Conservation (phyloP, 2,797 vertebrate species). For the Falco rusticolus region DNA sequence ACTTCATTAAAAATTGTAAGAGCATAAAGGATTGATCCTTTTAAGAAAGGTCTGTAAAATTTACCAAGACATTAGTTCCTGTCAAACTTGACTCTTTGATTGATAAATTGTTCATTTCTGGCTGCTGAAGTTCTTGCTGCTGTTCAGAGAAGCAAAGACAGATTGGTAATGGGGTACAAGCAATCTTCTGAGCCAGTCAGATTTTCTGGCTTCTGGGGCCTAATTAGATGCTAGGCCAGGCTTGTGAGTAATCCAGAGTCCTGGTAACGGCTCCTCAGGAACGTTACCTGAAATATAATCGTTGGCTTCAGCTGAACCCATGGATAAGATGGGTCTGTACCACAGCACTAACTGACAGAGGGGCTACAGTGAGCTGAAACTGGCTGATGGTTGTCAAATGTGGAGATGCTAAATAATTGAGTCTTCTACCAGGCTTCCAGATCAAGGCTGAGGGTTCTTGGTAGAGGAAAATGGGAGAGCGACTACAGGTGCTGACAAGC, state of each 20-base stretch:
- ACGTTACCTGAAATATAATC: neutral
- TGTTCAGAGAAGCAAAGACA: neutral
- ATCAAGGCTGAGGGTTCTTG: neutral
- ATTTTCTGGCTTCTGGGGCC: neutral
- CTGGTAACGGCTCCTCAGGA: neutral
- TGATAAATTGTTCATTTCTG: slow-evolving; percentile 3
- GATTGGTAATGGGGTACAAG: neutral
- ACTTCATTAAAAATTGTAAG: neutral
- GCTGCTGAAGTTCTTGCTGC: neutral
- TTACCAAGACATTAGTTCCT: neutral
- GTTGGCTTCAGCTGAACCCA: neutral
- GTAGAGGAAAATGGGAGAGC: neutral
- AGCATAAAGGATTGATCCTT: neutral
- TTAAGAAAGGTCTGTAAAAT: neutral
- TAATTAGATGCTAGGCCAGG: neutral
- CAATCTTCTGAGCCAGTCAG: neutral
- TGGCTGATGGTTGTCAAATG: neutral
- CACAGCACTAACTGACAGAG: neutral
- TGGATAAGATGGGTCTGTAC: neutral
- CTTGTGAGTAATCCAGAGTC: neutral
- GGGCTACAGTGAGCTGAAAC: neutral
- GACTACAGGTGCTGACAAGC: neutral
- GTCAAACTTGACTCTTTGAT: neutral
- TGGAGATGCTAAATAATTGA: neutral
- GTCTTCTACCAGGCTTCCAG: neutral